phyloP scores from a whole-genome alignment of 2,113 vertebrate species.

The Pelecanoides urinatrix region DNA sequence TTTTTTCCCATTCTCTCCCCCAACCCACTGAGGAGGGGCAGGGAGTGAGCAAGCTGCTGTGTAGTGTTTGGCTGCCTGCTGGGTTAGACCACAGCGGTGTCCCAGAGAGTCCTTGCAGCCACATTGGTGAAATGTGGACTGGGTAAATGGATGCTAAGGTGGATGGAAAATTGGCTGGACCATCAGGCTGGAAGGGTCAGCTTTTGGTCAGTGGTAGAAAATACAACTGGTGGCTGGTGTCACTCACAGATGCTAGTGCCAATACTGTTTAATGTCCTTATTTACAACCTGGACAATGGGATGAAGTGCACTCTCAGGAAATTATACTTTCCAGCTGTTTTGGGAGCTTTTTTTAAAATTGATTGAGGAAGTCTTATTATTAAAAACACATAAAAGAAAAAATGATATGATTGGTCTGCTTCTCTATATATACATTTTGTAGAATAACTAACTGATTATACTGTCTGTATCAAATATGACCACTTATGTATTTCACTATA shows the following conservation, averaged over 20 bases:
- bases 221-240: rapidly evolving
- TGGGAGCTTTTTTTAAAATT: neutral
- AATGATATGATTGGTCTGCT: neutral
- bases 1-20: no score
- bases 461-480: neutral
- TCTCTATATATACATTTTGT: neutral
- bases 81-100: no score
- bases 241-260: neutral
- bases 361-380: neutral
- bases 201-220: neutral
- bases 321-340: neutral
- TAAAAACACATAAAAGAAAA: neutral
- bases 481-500: neutral
- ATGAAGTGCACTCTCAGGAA: neutral
- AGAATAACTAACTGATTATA: neutral
- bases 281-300: neutral
- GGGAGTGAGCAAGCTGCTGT: no score
- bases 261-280: neutral
- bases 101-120: neutral
- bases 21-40: no score
- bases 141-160: neutral
- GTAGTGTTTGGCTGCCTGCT: no score
- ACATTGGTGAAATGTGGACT: rapidly evolving
- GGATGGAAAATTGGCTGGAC: neutral
- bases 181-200: neutral